Base-by-base conservation (phyloP, 2,113 vertebrate species). In the Oenanthe oenanthe region DNA sequence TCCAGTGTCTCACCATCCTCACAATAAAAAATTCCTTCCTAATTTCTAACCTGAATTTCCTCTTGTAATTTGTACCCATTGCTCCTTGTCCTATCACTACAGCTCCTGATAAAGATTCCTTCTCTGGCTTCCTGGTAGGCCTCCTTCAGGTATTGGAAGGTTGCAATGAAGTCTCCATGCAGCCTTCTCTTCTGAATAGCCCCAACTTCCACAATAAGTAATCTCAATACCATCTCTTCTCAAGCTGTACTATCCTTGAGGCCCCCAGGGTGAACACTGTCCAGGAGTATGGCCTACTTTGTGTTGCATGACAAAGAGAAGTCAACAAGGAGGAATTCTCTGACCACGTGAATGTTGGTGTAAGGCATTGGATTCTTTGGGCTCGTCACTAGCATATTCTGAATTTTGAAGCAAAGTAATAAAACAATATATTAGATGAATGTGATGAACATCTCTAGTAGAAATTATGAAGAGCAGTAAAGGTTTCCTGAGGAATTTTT, bases 151-250 rank as follows among this genome's bases (percentile, higher is more conserved):
- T 43, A 47, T n/a, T 40, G 47, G 17, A 40, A 53, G 61, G 47
- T 53, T 54, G n/a, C 24, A 45, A 2, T 47, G 87, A 61, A 20
- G 6, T 75, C 4, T 82, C 17, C 40, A 13, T 0, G 0, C 25
- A 61, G 4, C 20, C 29, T 26, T 42, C 40, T 61, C 21, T 25
- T 14, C 47, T 82, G n/a, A 68, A 6, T 12, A 68, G 13, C 42
- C 17, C 13, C 7, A 62, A 1, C 17, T 61, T 73, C 54, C 57
- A 71, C 34, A 43, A 32, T 40, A 53, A 81, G 60, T 62, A 29
- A 36, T 6, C 16, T 24, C 62, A 77, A 12, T 60, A 38, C 11
- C 13, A 15, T 20, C 42, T 66, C 25, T 73, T 45, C 38, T 74
- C 26, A 68, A 66, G 34, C 29, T 72, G 65, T 88, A 17, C n/a